phyloP scores from a whole-genome alignment of 2,113 vertebrate genomes.

The Micronycteris hirsuta region DNA sequence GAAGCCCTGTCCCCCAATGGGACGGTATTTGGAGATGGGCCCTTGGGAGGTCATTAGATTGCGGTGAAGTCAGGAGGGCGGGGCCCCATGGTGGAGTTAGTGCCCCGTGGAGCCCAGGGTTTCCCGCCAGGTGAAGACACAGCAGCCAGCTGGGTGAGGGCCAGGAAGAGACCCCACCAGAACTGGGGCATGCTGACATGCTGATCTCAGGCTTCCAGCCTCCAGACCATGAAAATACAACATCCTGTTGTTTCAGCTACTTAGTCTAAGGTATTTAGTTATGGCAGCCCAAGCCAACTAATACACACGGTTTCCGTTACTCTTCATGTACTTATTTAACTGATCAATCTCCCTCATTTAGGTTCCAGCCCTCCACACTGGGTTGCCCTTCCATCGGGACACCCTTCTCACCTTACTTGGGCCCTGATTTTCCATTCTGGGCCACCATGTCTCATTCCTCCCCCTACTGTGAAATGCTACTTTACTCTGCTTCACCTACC shows the following conservation, averaged over 20 bases:
- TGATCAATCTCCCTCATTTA: neutral
- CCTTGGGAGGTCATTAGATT: neutral
- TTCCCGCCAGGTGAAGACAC: neutral
- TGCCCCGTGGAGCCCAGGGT: neutral
- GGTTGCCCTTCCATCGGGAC: neutral
- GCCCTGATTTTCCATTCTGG: neutral
- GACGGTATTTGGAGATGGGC: neutral
- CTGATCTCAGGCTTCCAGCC: neutral
- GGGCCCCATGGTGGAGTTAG: neutral
- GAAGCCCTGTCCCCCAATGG: neutral
- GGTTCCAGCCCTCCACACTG: rapidly evolving
- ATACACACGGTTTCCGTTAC: neutral
- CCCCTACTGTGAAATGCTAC: no score
- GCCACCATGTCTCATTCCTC: no score
- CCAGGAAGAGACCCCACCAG: neutral
- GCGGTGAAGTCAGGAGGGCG: neutral
- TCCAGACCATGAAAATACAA: neutral
- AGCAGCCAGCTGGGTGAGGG: neutral
- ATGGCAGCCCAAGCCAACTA: neutral
- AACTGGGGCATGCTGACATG: neutral
- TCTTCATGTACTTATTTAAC: neutral
- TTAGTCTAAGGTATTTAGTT: neutral
- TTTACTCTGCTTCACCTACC: neutral
- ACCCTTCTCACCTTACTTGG: neutral
- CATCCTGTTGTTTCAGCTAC: neutral